A percentile compares a stretch with the other conserved stretches of the same genome.
Evolutionary conservation across 2,797 vertebrate species (phyloP).

Genomic region (Xenentodon cancila): DNA sequence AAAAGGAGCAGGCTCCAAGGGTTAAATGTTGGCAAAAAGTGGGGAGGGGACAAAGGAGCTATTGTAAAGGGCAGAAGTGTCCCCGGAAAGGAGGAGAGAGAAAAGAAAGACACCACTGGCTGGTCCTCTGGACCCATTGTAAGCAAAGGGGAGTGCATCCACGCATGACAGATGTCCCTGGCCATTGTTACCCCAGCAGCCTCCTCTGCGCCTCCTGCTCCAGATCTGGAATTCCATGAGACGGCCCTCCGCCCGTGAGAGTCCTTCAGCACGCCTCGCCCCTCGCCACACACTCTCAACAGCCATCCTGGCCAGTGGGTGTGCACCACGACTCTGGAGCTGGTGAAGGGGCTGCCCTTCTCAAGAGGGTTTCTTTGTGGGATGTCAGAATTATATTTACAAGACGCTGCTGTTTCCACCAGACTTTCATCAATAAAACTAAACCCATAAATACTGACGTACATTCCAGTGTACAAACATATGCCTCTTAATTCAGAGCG

Average conservation of each 20-base stretch:
- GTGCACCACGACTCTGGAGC: constrained; percentile 17
- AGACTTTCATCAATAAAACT: constrained; percentile 38
- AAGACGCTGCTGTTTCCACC: constrained; percentile 51
- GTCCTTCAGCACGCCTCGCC: constrained; percentile 36
- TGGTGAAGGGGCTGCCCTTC: constrained; percentile 35
- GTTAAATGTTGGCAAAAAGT: constrained; percentile 84
- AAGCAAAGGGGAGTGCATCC: constrained; percentile 82
- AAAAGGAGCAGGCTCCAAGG: constrained; percentile 81
- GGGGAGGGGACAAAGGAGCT: constrained; percentile 80
- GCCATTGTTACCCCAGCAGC: constrained; percentile 81
- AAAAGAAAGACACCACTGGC: constrained; percentile 84
- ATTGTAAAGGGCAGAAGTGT: constrained; percentile 83
- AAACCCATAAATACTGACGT: background rate
- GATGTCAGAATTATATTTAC: constrained; percentile 49
- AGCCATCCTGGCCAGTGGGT: constrained; percentile 26
- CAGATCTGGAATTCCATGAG: constrained; percentile 77
- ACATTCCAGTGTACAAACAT: background rate
- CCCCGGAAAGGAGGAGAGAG: constrained; percentile 83
- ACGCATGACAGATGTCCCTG: constrained; percentile 86
- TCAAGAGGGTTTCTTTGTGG: constrained; percentile 41
- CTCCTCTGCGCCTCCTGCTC: constrained; percentile 80
- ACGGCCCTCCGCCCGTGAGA: constrained; percentile 65
- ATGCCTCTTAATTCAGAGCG: too few relatives aligned
- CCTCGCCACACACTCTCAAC: constrained; percentile 21
- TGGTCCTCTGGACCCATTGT: constrained; percentile 80